phyloP scores from a whole-genome alignment of 2,888 invertebrate species.

The Deroplatys truncata region DNA sequence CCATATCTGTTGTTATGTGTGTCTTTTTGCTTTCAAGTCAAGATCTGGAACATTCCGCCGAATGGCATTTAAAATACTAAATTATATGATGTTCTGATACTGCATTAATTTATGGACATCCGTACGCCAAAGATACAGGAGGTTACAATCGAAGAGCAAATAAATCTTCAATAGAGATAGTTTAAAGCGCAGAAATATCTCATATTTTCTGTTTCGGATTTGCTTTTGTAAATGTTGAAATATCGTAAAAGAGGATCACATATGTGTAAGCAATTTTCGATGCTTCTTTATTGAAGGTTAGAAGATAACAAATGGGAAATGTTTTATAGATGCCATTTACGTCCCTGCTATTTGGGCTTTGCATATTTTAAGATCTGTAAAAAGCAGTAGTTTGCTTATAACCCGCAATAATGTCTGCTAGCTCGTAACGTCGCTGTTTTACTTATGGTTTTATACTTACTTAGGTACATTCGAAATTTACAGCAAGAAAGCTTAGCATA shows the following conservation, averaged over 20 bases:
- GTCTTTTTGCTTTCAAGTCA: background rate
- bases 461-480: no score
- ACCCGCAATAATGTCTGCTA: no score
- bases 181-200: background rate
- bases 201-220: background rate
- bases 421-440: no score
- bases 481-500: no score
- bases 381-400: no score
- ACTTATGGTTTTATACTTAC: no score
- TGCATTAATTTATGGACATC: background rate
- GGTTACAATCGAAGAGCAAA: background rate
- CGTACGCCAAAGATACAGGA: background rate
- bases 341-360: background rate
- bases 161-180: background rate
- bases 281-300: background rate
- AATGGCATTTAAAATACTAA: background rate
- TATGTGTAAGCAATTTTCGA: background rate
- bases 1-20: background rate
- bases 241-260: background rate
- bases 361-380: no score
- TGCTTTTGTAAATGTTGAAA: background rate
- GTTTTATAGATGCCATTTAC: background rate
- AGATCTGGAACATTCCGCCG: background rate
- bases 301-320: background rate
- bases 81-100: background rate